Conservation (phyloP, 2,113 vertebrate genomes). For the Echinops telfairi region DNA sequence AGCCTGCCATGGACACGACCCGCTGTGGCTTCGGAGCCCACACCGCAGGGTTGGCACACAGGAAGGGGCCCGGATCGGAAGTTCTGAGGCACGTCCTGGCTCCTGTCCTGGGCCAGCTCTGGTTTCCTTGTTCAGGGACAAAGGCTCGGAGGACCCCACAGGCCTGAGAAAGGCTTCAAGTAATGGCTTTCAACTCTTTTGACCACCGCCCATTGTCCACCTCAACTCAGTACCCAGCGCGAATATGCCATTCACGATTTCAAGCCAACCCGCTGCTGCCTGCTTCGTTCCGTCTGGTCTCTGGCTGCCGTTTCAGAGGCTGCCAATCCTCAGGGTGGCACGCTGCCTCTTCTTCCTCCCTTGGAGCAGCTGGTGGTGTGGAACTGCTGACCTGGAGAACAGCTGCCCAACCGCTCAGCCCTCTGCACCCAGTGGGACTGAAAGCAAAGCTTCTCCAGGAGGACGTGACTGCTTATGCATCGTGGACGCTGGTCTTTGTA, state of each 20-base stretch:
- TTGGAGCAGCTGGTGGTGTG: too few species aligned
- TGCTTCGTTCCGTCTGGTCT: too few species aligned
- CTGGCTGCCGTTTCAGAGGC: too few species aligned
- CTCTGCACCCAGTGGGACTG: too few species aligned
- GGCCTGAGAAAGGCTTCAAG: conserved; percentile 1
- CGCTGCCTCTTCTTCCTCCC: too few species aligned
- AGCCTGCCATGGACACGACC: neutral
- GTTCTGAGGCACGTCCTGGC: conserved; percentile 13
- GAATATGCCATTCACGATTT: rapidly evolving
- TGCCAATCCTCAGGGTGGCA: too few species aligned
- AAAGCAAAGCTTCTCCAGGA: too few species aligned
- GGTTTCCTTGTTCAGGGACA: conserved; percentile 57
- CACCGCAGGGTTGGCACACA: rapidly evolving
- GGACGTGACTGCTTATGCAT: rapidly evolving
- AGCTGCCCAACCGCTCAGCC: too few species aligned
- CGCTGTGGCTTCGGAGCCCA: neutral
- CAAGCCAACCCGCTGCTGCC: too few species aligned
- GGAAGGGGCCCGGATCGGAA: neutral
- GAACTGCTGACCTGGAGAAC: too few species aligned
- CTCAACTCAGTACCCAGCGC: rapidly evolving
- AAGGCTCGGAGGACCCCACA: conserved; percentile 63
- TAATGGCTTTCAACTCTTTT: conserved; percentile 13
- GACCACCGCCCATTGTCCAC: neutral
- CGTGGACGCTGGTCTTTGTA: rapidly evolving
- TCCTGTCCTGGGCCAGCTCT: conserved; percentile 49